Conservation (phyloP, 1,140 invertebrate genomes). For the Lordiphosa collinella region DNA sequence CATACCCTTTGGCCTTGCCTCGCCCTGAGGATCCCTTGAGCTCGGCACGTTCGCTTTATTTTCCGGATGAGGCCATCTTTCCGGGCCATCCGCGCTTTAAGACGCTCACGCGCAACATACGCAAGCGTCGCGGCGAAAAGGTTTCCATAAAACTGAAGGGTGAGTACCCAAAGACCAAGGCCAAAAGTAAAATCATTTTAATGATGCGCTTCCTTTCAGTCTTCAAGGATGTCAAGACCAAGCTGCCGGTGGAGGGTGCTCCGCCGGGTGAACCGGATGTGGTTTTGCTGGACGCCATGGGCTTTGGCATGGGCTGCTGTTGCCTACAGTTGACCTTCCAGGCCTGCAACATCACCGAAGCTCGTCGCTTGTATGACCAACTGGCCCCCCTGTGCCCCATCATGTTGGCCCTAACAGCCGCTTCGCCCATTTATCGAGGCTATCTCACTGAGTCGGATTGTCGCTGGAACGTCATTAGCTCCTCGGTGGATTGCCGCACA, state of each 20-base stretch:
- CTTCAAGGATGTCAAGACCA: conserved; percentile 93
- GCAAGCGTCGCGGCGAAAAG: conserved; percentile 94
- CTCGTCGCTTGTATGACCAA: conserved; percentile 97
- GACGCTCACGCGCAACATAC: conserved; percentile 96
- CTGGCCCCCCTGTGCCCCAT: conserved; percentile 98
- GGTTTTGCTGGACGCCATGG: conserved; percentile 99
- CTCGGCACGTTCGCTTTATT: conserved; percentile 93
- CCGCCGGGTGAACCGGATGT: conserved; percentile 86
- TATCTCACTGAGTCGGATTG: conserved; percentile 97
- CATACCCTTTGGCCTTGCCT: conserved; percentile 87
- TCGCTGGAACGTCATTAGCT: conserved; percentile 97
- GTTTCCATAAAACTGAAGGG: conserved; percentile 97
- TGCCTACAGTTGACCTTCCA: conserved; percentile 96
- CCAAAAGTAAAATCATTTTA: background rate
- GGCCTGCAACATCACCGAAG: conserved; percentile 98
- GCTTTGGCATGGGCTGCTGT: conserved; percentile 99
- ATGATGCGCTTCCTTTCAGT: conserved; percentile 82
- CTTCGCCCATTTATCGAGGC: conserved; percentile 96
- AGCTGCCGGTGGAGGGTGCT: conserved; percentile 89
- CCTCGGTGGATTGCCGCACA: conserved; percentile 97
- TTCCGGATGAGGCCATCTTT: conserved; percentile 97
- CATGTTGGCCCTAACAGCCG: conserved; percentile 97
- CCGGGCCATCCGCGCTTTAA: conserved; percentile 97
- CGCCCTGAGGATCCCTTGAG: conserved; percentile 85
- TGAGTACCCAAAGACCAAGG: conserved; percentile 79